Percentiles rank a stretch among this genome's conserved stretches.
phyloP scores from a whole-genome alignment of 2,888 invertebrate genomes.

The Plagodis pulveraria region DNA sequence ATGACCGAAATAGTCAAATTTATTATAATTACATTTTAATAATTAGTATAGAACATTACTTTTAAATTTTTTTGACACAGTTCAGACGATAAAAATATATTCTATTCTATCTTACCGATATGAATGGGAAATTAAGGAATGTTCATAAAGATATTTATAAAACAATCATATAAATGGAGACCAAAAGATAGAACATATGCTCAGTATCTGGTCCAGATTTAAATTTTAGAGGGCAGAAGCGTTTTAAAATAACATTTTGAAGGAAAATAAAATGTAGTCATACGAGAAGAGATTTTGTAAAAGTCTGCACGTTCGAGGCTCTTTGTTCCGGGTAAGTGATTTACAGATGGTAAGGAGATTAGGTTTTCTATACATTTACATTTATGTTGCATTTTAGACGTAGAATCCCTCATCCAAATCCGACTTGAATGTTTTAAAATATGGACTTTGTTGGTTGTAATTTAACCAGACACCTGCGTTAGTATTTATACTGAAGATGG shows the following conservation, averaged over 20 bases:
- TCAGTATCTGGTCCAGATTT: neutral
- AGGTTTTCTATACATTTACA: constrained; percentile 38
- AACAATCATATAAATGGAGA: no score
- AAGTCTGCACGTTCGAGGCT: constrained; percentile 38
- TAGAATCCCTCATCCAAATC: constrained; percentile 19
- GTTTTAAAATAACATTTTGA: constrained; percentile 29
- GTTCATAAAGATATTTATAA: no score
- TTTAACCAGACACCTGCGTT: neutral
- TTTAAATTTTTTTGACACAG: no score
- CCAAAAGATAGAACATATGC: no score
- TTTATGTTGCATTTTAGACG: constrained; percentile 32
- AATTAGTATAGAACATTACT: no score
- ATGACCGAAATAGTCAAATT: no score
- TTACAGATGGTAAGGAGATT: constrained; percentile 44
- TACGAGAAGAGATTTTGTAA: constrained; percentile 33
- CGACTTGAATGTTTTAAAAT: constrained; percentile 12
- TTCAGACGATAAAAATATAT: no score
- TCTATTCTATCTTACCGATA: no score
- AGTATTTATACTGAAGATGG: no score
- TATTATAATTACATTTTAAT: no score
- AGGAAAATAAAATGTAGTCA: constrained; percentile 36
- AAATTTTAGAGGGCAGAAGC: constrained; percentile 1
- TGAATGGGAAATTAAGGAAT: no score
- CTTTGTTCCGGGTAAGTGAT: constrained; percentile 45
- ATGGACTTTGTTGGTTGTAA: constrained; percentile 5